Evolutionary conservation across 2,888 invertebrate genomes (phyloP), one percentile per base, ranked within the genome.

Genomic region (Pandemis cinnamomeana): DNA sequence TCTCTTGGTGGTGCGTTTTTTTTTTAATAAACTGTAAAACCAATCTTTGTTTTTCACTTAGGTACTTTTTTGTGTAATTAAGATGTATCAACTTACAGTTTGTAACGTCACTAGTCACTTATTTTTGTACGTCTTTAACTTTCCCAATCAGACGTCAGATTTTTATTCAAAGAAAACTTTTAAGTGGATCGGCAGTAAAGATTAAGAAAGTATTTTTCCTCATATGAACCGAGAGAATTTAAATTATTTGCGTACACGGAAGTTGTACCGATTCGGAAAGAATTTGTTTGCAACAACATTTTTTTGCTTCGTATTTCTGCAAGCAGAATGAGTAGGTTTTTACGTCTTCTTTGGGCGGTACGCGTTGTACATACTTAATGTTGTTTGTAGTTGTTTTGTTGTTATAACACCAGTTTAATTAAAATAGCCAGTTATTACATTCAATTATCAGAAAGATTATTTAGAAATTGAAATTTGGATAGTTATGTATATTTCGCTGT

Each of bases 201-300:
- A 70, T 67, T 62, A 71, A 60, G 11, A 63, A 71, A 67, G 55
- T 71, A 62, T 58, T 67, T 62, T 72, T 68, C 62, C 46, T 67
- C 62, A 67, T 67, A 63, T n/a, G 42, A 10, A 5, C 66, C 41
- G 55, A 44, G 20, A 46, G 44, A 62, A 71, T 71, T 71, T 68
- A 68, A 75, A 68, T 71, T 62, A 48, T 75, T 48, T 46, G 51
- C 13, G 60, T 36, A 36, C 36, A 44, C 10, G 51, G 46, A 64
- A 70, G 64, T 69, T 69, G 64, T 64, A 69, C 60, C 64, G 69
- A 73, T 73, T 70, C 48, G 64, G 73, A 64, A 70, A 64, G 69
- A 61, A 70, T 60, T 69, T 70, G 64, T 73, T 73, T 41, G 69
- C 66, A 61, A 70, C 64, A 70, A 68, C 67, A 7, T 51, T 72